phyloP scores from a whole-genome alignment of 1,140 invertebrate genomes.

The Pachyrhynchus sulphureomaculatus region DNA sequence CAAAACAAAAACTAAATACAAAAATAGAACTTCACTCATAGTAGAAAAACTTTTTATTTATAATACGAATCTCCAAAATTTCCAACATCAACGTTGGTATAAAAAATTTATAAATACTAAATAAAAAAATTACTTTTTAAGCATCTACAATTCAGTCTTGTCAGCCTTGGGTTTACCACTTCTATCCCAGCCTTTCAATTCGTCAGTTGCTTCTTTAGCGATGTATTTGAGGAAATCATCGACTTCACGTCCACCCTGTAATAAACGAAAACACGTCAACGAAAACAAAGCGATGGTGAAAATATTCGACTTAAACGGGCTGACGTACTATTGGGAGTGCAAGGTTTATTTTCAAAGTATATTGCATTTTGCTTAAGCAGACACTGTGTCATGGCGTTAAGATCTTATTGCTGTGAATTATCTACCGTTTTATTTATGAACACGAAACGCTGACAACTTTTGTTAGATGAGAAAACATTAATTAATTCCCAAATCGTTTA shows the following conservation, averaged over 20 bases:
- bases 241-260: constrained; percentile 85
- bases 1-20: not conserved
- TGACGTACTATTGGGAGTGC: too few species aligned
- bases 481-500: too few species aligned
- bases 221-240: constrained; percentile 97
- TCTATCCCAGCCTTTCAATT: constrained; percentile 86
- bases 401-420: too few species aligned
- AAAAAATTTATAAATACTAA: constrained; percentile 15
- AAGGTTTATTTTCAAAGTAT: too few species aligned
- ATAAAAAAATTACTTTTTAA: constrained; percentile 1
- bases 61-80: not conserved
- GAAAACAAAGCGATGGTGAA: not conserved
- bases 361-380: too few species aligned
- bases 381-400: too few species aligned
- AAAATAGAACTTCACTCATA: not conserved
- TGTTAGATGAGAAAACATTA: too few species aligned
- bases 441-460: too few species aligned
- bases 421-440: too few species aligned
- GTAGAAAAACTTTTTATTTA: not conserved
- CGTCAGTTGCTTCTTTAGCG: constrained; percentile 85
- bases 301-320: too few species aligned
- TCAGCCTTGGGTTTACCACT: constrained; percentile 70
- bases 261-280: constrained; percentile 19
- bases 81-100: not conserved
- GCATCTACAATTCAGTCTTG: constrained; percentile 68